Base-by-base conservation (phyloP, 2,888 invertebrate genomes). In the Tipula unca region DNA sequence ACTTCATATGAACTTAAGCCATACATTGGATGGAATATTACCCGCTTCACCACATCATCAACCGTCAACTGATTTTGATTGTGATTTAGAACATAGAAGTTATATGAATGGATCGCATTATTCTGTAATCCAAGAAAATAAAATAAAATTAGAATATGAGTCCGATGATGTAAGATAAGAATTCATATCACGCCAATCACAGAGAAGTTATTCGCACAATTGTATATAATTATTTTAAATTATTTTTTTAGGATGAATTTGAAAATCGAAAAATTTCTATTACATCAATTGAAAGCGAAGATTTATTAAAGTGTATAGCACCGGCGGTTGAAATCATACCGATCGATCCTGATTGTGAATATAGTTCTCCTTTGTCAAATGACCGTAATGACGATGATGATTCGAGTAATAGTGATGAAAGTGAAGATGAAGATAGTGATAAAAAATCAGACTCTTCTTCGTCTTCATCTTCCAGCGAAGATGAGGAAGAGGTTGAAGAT, bases 11-110 rank as follows among this genome's bases (percentile, higher is more conserved):
- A 89, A 90, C 85, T 87, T 90, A 84, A 88, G 90, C 84, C 90
- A 91, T 42, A 90, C 90, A n/a, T 87, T 90, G 1, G 89, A 90
- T 87, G 91, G 90, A 20, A 90, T 90, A 86, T 87, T 90, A 83
- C 90, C 90, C 13, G 89, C 90, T 54, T 88, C 88, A 14, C 88
- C 89, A 36, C 14, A 29, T 29, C 48, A 48, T 85, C 17, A 48
- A 8, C 17, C 54, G 6, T 6, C 29, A 29, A 85, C 8, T 13
- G 85, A 48, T 85, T 85, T 36, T 54, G 85, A 48, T 29, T 39
- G 39, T 4, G 39, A 85, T 25, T 25, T 39, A n/a, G 85, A 85
- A 25, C 20, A 39, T 48, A 39, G 48, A 85, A 39, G 48, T 42
- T 85, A 29, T 39, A 42, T 39, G 29, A 29, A 10, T 42, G 85